Percentiles rank a stretch among this genome's conserved stretches.
Conservation (phyloP, 2,797 vertebrate genomes). For the Atherinosoma microstoma region DNA sequence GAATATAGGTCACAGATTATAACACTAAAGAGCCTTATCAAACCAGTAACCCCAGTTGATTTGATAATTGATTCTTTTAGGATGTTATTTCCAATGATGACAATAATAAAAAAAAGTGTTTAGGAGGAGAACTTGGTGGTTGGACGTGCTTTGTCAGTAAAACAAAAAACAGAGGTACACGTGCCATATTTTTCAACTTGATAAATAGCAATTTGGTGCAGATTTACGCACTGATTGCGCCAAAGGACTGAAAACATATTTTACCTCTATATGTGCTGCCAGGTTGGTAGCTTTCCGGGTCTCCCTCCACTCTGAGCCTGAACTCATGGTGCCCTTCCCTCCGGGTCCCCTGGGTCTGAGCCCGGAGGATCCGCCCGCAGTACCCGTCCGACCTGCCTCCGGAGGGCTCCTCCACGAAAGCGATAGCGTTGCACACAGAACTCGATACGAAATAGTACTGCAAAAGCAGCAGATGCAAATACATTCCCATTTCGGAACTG, state of each 20-base stretch:
- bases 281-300: slow-evolving; percentile 92
- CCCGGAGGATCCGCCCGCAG: slow-evolving; percentile 92
- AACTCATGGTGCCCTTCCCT: slow-evolving; percentile 94
- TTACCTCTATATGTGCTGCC: slow-evolving; percentile 91
- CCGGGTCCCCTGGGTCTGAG: slow-evolving; percentile 89
- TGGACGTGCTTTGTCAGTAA: not conserved
- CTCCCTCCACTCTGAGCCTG: slow-evolving; percentile 93
- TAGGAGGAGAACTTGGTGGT: not conserved
- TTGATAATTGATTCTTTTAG: slow-evolving; percentile 2
- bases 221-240: slow-evolving; percentile 47
- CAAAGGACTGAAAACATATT: not conserved
- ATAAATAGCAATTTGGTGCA: slow-evolving; percentile 15
- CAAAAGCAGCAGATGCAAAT: slow-evolving; percentile 79
- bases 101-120: not conserved
- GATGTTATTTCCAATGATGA: slow-evolving; percentile 9
- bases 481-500: slow-evolving; percentile 79
- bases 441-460: slow-evolving; percentile 81
- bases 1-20: slow-evolving; percentile 70
- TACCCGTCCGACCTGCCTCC: slow-evolving; percentile 89
- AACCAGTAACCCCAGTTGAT: slow-evolving; percentile 26
- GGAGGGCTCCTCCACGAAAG: slow-evolving; percentile 88
- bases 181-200: slow-evolving; percentile 8
- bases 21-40: slow-evolving; percentile 52
- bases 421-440: slow-evolving; percentile 82
- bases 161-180: not conserved